These are phyloP conservation scores for Metopolophium dirhodum DNA, from an alignment of 1,140 invertebrate species.

Conservation along the genomic window DNA sequence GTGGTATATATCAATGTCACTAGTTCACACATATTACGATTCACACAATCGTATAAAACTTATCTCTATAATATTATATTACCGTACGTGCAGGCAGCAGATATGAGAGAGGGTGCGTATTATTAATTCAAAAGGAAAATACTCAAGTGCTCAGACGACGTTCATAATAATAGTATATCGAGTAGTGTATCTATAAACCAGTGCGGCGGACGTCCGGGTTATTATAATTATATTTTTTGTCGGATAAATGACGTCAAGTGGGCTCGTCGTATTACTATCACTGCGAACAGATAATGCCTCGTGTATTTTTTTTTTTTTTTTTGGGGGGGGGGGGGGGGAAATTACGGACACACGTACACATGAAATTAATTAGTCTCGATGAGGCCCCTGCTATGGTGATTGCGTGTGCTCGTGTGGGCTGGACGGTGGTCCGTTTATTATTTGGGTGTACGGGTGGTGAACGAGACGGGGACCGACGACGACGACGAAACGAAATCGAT, in stretches of 20 bases:
- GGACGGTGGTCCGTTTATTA: not conserved
- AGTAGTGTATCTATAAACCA: not conserved
- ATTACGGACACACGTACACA: not conserved
- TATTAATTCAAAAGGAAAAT: not conserved
- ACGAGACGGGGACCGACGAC: not conserved
- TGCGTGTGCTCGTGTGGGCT: not conserved
- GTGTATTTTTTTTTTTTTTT: not conserved
- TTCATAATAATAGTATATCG: not conserved
- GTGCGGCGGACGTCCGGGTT: not conserved
- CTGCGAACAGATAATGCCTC: not conserved
- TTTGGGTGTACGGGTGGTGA: not conserved
- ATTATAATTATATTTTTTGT: not conserved
- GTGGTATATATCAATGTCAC: not conserved
- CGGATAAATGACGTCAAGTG: not conserved
- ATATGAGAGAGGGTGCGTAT: not conserved
- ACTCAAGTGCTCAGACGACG: not conserved
- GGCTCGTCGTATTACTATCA: not conserved
- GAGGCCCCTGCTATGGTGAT: too few species aligned
- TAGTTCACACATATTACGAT: not conserved
- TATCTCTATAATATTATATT: not conserved
- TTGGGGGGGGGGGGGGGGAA: not conserved
- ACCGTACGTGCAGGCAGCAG: not conserved
- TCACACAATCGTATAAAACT: not conserved
- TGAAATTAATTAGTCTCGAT: not conserved
- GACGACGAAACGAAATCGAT: slow-evolving; percentile 6